Conservation (phyloP, 2,113 vertebrate genomes). For the Dipodomys stephensi region DNA sequence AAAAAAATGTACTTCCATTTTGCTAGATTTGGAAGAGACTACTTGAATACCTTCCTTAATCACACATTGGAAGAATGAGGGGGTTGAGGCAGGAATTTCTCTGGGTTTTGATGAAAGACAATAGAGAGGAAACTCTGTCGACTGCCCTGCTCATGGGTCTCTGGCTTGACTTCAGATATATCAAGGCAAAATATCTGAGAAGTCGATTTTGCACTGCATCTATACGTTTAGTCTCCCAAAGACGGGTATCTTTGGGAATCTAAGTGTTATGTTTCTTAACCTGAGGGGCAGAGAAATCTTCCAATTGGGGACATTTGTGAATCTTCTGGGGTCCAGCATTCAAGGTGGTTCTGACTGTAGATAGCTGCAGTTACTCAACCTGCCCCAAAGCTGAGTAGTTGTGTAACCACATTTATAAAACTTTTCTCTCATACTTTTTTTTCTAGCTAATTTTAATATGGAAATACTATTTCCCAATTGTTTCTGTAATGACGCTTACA, state of each 20-base stretch:
- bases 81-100: background rate
- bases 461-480: background rate
- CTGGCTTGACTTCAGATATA: background rate
- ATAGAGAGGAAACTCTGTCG: background rate
- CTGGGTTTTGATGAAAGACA: background rate
- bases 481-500: background rate
- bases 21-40: background rate
- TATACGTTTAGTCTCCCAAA: background rate
- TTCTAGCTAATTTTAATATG: background rate
- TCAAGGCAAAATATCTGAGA: background rate
- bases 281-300: background rate
- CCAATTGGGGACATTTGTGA: background rate
- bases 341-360: rapidly evolving
- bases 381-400: background rate
- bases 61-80: background rate
- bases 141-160: background rate
- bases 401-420: background rate
- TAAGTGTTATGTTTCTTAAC: background rate
- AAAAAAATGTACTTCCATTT: background rate
- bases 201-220: background rate
- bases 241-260: background rate
- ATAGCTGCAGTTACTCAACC: rapidly evolving
- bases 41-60: background rate
- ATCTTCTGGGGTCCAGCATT: background rate
- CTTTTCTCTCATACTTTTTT: background rate